Evolutionary conservation across 2,113 vertebrate genomes (phyloP).

Genomic region (Dicerorhinus sumatrensis): DNA sequence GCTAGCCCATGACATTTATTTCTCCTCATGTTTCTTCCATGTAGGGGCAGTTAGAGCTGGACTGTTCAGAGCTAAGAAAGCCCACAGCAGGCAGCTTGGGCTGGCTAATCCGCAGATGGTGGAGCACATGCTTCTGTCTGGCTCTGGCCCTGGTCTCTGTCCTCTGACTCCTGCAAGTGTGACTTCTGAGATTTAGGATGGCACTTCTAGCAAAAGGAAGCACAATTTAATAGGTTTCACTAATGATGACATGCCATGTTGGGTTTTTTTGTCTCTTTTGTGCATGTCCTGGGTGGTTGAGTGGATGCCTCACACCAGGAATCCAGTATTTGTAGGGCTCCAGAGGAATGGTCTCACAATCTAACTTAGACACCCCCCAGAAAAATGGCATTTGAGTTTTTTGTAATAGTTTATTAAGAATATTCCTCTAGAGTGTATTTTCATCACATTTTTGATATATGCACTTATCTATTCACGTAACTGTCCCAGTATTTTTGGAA

Average conservation of each 20-base stretch:
- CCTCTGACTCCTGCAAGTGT: background rate
- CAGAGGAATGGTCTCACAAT: background rate
- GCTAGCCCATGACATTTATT: background rate
- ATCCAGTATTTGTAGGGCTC: background rate
- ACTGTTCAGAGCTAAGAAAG: background rate
- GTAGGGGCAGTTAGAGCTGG: rapidly evolving
- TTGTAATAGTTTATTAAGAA: background rate
- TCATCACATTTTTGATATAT: background rate
- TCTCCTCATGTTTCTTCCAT: background rate
- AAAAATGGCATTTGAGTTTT: background rate
- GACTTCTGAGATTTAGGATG: background rate
- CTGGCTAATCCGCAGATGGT: rapidly evolving
- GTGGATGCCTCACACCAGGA: rapidly evolving
- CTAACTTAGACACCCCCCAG: background rate
- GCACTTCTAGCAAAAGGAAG: background rate
- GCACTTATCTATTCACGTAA: background rate
- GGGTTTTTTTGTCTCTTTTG: background rate
- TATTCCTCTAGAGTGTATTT: background rate
- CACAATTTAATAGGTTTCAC: background rate
- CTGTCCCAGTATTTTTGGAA: background rate
- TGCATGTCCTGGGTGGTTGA: background rate
- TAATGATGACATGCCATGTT: background rate
- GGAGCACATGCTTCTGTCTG: background rate
- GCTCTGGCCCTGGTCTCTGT: background rate
- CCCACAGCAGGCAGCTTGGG: background rate